phyloP scores from a whole-genome alignment of 2,888 invertebrate species.

The Amiota communis region DNA sequence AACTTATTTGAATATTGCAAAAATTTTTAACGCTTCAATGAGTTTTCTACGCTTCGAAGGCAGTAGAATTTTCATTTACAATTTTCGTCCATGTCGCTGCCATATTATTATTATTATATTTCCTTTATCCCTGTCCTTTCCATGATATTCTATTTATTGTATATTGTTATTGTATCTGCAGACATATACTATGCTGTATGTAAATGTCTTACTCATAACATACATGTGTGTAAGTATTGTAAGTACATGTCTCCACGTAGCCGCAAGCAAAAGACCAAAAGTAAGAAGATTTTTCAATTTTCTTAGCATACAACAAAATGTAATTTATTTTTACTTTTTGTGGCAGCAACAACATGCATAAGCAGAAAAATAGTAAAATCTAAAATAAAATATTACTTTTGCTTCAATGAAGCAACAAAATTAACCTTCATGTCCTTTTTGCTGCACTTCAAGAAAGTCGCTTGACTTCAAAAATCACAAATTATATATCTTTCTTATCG shows the following conservation, averaged over 20 bases:
- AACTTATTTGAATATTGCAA: constrained; percentile 6
- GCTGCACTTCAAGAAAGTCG: constrained; percentile 47
- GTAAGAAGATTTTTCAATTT: constrained; percentile 27
- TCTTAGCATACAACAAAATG: constrained; percentile 26
- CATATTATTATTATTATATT: not conserved
- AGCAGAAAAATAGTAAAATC: constrained; percentile 10
- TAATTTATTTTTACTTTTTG: constrained; percentile 14
- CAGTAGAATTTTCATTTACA: not conserved
- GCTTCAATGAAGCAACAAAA: constrained; percentile 48
- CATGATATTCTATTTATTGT: not conserved
- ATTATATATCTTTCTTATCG: constrained; percentile 12
- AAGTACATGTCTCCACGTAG: constrained; percentile 10
- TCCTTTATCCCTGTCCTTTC: not conserved
- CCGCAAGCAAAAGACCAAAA: constrained; percentile 12
- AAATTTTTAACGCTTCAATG: constrained; percentile 4
- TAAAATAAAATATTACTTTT: constrained; percentile 27
- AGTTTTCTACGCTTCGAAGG: no score
- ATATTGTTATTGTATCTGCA: no score
- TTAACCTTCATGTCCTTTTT: constrained; percentile 65
- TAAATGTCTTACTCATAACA: not conserved
- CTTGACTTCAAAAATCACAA: constrained; percentile 11
- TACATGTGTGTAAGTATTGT: not conserved
- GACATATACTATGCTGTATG: not conserved
- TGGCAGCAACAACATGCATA: not conserved
- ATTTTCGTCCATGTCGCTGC: not conserved